Evolutionary conservation across 2,888 invertebrate genomes (phyloP).

Genomic region (Schizotus pectinicornis): DNA sequence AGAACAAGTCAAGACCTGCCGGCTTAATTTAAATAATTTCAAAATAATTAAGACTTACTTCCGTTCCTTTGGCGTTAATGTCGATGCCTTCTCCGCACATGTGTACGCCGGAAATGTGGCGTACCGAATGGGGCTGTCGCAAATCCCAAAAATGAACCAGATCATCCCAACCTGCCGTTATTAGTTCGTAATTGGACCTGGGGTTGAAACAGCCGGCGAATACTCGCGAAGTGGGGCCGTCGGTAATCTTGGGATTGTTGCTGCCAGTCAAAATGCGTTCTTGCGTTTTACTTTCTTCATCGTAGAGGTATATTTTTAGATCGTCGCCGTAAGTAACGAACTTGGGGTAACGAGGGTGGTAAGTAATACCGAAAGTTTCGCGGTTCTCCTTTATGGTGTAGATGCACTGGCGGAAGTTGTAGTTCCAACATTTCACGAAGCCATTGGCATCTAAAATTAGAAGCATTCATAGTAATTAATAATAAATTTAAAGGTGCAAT

Average conservation of each 20-base stretch:
- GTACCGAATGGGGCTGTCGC: slow-evolving; percentile 66
- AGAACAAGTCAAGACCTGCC: slow-evolving; percentile 68
- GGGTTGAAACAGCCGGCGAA: slow-evolving; percentile 72
- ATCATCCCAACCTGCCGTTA: slow-evolving; percentile 74
- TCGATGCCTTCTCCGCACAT: slow-evolving; percentile 73
- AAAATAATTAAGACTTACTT: slow-evolving; percentile 55
- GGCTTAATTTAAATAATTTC: too few relatives aligned
- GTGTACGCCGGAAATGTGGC: slow-evolving; percentile 66
- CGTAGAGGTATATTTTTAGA: slow-evolving; percentile 68
- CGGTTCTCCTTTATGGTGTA: slow-evolving; percentile 71
- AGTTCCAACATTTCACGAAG: slow-evolving; percentile 73
- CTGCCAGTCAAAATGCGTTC: slow-evolving; percentile 67
- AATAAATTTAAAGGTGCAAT: too few relatives aligned
- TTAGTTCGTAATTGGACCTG: slow-evolving; percentile 67
- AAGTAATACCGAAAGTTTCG: slow-evolving; percentile 68
- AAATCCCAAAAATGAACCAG: slow-evolving; percentile 73
- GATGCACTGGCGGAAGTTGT: slow-evolving; percentile 67
- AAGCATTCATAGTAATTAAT: too few relatives aligned
- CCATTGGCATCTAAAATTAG: slow-evolving; percentile 68
- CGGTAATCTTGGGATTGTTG: slow-evolving; percentile 55
- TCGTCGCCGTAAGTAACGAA: slow-evolving; percentile 70
- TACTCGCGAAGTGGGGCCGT: slow-evolving; percentile 70
- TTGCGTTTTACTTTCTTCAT: slow-evolving; percentile 70
- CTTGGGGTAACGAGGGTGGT: slow-evolving; percentile 65
- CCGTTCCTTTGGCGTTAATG: slow-evolving; percentile 67